Conservation (phyloP, 2,888 invertebrate species). For the Mactromeris polynyma region DNA sequence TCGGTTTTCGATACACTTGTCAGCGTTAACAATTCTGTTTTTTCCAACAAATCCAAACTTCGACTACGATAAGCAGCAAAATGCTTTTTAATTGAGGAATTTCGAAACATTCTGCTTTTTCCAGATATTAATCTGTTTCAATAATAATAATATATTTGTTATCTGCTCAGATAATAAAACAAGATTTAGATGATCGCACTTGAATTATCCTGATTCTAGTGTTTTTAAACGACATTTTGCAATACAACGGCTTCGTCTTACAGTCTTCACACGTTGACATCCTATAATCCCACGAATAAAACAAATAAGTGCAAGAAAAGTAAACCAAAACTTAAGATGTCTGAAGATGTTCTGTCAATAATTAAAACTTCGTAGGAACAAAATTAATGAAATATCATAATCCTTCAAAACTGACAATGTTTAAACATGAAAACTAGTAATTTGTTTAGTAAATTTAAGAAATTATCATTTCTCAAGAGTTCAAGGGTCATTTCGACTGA, state of each 20-base stretch:
- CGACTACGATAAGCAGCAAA: background rate
- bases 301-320: background rate
- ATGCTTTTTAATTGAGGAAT: background rate
- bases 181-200: background rate
- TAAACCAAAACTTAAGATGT: background rate
- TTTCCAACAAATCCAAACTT: constrained; percentile 23
- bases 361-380: background rate
- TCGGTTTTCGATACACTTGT: constrained; percentile 38
- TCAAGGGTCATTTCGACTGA: constrained; percentile 27
- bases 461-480: constrained; percentile 22
- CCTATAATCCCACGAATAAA: background rate
- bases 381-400: background rate
- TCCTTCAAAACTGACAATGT: background rate
- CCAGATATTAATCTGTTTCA: background rate
- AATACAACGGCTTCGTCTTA: background rate
- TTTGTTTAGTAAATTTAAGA: background rate
- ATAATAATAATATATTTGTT: background rate
- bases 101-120: background rate
- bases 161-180: background rate
- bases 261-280: background rate
- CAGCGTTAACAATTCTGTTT: constrained; percentile 33
- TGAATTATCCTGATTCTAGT: background rate
- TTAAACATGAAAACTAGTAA: background rate
- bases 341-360: background rate
- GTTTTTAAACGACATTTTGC: background rate